A percentile compares a stretch with the other conserved stretches of the same genome.
These are phyloP conservation scores for Hydrozoanthus tunicans DNA, from an alignment of 64 coral and sea anemone genomes.

Conservation along the genomic window DNA sequence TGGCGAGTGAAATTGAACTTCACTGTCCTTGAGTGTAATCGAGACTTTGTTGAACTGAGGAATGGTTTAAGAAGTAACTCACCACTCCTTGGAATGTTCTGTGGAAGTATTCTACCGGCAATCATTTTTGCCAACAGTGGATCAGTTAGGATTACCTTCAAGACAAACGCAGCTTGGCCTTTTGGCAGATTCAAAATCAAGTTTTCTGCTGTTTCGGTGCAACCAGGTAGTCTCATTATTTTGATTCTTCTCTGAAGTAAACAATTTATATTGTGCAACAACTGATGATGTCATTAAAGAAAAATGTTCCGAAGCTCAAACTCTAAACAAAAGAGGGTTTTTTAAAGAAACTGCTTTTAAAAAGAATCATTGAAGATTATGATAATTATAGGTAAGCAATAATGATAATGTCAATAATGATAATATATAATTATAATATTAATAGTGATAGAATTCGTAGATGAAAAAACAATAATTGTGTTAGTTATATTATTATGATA, in stretches of 20 bases:
- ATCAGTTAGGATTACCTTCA: conserved; percentile 4
- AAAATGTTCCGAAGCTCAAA: no score
- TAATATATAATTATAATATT: no score
- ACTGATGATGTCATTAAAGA: no score
- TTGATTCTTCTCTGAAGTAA: background rate
- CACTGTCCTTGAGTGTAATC: conserved; percentile 7
- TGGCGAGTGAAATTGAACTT: background rate
- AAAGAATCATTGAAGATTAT: no score
- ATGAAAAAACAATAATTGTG: no score
- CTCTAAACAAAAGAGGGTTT: no score
- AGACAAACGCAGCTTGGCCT: conserved; percentile 24
- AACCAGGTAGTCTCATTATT: background rate
- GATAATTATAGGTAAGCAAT: no score
- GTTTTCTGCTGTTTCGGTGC: background rate
- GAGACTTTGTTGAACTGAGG: conserved; percentile 18
- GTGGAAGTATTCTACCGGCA: background rate
- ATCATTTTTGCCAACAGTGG: background rate
- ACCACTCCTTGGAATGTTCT: background rate
- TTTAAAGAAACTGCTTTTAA: no score
- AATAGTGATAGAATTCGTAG: no score
- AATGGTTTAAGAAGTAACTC: conserved; percentile 5
- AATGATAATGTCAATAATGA: no score
- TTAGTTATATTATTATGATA: no score
- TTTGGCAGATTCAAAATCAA: background rate
- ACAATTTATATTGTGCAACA: no score